phyloP scores from a whole-genome alignment of 2,113 vertebrate genomes.

The Australoheros scitulus region DNA sequence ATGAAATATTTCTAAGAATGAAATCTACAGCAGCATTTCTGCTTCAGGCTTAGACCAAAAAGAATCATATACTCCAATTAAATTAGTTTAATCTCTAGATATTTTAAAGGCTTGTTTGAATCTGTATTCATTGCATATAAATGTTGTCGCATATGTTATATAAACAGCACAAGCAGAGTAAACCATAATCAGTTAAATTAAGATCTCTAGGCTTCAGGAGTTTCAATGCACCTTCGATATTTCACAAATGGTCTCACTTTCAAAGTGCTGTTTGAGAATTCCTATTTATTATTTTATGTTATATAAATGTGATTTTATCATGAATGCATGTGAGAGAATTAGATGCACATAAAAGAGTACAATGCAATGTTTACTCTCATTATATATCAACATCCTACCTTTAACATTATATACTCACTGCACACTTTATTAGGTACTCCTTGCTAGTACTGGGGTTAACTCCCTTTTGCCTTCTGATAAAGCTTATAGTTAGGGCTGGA shows the following conservation, averaged over 20 bases:
- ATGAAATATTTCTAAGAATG: conserved; percentile 48
- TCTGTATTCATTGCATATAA: conserved; percentile 15
- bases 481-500: too few species aligned
- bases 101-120: conserved; percentile 22
- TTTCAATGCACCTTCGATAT: not conserved
- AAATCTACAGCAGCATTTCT: conserved; percentile 33
- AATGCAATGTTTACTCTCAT: not conserved
- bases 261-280: not conserved
- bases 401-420: too few species aligned
- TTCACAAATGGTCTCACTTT: not conserved
- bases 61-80: conserved; percentile 20
- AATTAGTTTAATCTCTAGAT: conserved; percentile 42
- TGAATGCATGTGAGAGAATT: not conserved
- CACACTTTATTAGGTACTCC: not conserved
- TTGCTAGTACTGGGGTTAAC: not conserved
- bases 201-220: not conserved
- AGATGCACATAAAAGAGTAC: not conserved
- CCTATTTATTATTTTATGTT: not conserved
- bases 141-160: not conserved
- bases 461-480: not conserved
- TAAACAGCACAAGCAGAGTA: not conserved
- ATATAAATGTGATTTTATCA: not conserved
- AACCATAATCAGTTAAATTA: not conserved
- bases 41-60: not conserved
- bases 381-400: too few species aligned